Evolutionary conservation across 1,140 invertebrate species (phyloP), one percentile per base, ranked within the genome.

Genomic region (Plectus sambesii): DNA sequence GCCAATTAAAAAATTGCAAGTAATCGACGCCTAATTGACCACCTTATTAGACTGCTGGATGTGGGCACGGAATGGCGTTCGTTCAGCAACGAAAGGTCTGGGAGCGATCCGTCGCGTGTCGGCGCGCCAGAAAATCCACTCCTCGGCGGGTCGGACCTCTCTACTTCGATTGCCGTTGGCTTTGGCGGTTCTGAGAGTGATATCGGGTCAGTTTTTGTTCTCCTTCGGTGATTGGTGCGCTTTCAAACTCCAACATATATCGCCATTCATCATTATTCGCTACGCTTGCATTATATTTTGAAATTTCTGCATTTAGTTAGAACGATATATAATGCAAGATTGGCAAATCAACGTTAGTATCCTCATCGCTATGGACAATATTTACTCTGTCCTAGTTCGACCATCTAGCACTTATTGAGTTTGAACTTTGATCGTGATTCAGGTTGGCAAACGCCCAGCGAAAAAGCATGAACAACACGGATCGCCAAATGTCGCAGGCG

Each of bases 11-110:
- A 45, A 46, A 12, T 1, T 44, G 3, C 17, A 9, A n/a, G n/a
- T n/a, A n/a, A n/a, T n/a, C n/a, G n/a, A n/a, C n/a, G n/a, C n/a
- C n/a, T 33, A 33, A 12, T 12, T 33, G 30, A 12, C 44, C 59
- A 50, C 53, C 33, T 75, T 74, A n/a, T 22, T 63, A 87, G 89
- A 69, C 88, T 98, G 0, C 90, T 99, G 58, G 94, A 99, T 76
- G 94, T 99, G n/a, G 92, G 93, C n/a, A 96, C 92, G n/a, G 94
- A 99, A 73, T 99, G 94, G 94, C 78, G 94, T 71, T 98, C 93
- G 42, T 99, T 99, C 71, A 94, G 87, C 61, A 98, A 97, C 76
- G 94, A 99, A 68, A 94, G 94, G 69, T 81, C 82, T 51, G 85
- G 85, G 5, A 85, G 85, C 2, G 94, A 99, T 76, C 92, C 92